These are phyloP conservation scores for Microplitis deprimator DNA, from an alignment of 2,888 invertebrate genomes.

Conservation along the genomic window DNA sequence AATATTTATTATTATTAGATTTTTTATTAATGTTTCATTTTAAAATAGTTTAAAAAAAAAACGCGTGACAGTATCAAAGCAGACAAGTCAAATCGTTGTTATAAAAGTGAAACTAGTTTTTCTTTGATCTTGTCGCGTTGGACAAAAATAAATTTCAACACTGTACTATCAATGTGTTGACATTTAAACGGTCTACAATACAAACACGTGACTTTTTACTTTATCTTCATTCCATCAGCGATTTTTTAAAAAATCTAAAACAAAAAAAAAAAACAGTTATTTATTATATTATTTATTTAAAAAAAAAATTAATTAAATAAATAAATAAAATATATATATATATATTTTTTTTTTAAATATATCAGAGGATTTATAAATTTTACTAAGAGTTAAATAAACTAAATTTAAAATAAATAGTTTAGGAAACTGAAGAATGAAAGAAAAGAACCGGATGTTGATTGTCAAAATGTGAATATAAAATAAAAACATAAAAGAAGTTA, in stretches of 20 bases:
- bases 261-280: neutral
- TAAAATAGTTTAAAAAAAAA: neutral
- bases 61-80: neutral
- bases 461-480: neutral
- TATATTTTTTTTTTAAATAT: neutral
- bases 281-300: neutral
- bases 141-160: conserved; percentile 10
- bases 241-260: neutral
- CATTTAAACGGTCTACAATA: neutral
- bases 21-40: neutral
- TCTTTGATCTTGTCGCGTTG: conserved; percentile 11
- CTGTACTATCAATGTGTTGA: conserved; percentile 15
- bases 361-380: neutral
- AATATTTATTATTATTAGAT: neutral
- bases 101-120: conserved; percentile 1
- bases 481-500: neutral
- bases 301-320: too few species aligned
- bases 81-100: neutral
- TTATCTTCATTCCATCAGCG: neutral
- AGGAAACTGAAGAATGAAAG: neutral
- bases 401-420: neutral
- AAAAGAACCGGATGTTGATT: neutral
- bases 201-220: neutral
- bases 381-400: neutral
- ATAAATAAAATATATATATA: neutral